Evolutionary conservation across 2,888 invertebrate species (phyloP).

Genomic region (Notocelia uddmanniana): DNA sequence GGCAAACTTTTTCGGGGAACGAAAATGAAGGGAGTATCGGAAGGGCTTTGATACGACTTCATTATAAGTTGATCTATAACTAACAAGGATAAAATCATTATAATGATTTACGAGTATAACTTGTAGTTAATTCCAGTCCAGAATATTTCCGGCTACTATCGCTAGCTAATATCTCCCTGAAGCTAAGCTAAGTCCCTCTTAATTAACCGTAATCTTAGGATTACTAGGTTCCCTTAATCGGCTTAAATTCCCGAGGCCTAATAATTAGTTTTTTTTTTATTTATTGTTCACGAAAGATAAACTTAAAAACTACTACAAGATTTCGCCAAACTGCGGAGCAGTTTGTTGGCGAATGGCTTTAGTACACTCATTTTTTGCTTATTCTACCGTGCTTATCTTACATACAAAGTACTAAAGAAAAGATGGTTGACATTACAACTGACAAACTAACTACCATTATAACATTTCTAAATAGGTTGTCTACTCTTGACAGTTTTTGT

Average conservation of each 20-base stretch:
- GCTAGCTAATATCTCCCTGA: slow-evolving; percentile 1
- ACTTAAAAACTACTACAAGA: no score
- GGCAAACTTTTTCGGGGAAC: slow-evolving; percentile 21
- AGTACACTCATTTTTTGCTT: no score
- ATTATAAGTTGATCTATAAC: slow-evolving; percentile 19
- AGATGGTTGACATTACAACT: no score
- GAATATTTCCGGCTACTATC: slow-evolving; percentile 14
- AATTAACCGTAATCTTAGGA: slow-evolving; percentile 23
- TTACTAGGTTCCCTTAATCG: slow-evolving; percentile 26
- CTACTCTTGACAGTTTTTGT: no score
- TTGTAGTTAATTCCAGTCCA: slow-evolving; percentile 15
- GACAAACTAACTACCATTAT: no score
- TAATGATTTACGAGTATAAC: neutral
- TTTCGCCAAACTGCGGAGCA: no score
- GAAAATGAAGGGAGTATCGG: slow-evolving; percentile 37
- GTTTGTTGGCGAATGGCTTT: no score
- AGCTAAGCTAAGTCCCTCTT: slow-evolving; percentile 19
- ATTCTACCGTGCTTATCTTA: no score
- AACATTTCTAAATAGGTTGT: no score
- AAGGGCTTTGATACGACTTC: slow-evolving; percentile 22
- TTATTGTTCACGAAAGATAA: no score
- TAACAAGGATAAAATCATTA: slow-evolving; percentile 6
- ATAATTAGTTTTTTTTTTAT: no score
- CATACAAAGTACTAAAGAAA: no score
- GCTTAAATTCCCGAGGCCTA: slow-evolving; percentile 4